Base-by-base conservation (phyloP, 2,113 vertebrate genomes). In the Pseudois nayaur region DNA sequence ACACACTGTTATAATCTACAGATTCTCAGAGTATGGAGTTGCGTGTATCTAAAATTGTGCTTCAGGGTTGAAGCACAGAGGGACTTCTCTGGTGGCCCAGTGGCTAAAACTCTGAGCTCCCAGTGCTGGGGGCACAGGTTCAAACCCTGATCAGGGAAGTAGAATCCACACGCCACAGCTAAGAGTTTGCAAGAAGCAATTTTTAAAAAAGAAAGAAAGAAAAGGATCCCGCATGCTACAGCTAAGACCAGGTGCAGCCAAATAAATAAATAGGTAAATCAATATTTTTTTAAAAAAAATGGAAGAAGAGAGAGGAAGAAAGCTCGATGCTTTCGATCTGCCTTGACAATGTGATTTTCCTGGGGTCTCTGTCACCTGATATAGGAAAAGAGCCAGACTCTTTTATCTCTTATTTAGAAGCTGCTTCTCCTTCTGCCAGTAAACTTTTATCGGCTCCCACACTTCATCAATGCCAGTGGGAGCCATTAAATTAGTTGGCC, bases 1-100 rank as follows among this genome's bases (percentile, higher is more conserved):
- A 23, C 11, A 19, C 43, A 29, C 8, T 36, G 21, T 16, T 2
- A 6, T 12, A 6, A 16, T 11, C 29, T 23, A 5, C 8, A 31
- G 67, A 13, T 45, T 76, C 45, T 52, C 31, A 4, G 48, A 48
- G 50, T 1, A 5, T 60, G 50, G 10, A 36, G 4, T 36, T 2
- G 7, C 9, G 0, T 1, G 6, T 3, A 4, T 43, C 19, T 29
- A 64, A 48, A 64, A 1, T 1, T 0, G 2, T 11, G 15, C 3
- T 31, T 52, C 1, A 3, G 43, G n/a, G 33, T 2, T 84, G 8
- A n/a, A 29, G 54, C 15, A 0, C 19, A 48, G n/a, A n/a, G n/a
- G n/a, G n/a, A n/a, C 12, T 45, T 76, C 6, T 40, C 40, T 76
- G 40, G 12, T 45, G 36, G 23, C 40, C 21, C 40, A 27, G 6